Percentiles rank a stretch among this genome's conserved stretches.
Evolutionary conservation across 2,113 vertebrate genomes (phyloP).

Genomic region (Pterophyllum scalare): DNA sequence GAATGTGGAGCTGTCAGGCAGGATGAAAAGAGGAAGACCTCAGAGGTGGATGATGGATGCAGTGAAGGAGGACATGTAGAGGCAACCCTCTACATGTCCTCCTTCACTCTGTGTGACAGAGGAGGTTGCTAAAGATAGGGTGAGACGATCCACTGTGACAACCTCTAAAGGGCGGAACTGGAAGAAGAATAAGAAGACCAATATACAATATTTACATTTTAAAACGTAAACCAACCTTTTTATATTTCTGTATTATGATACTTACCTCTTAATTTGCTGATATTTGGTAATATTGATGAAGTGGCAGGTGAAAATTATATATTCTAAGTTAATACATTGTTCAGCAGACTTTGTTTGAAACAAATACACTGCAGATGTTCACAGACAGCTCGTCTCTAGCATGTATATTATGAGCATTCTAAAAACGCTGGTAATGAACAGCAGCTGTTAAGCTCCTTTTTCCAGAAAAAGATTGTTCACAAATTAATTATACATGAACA

Average conservation of each 20-base stretch:
- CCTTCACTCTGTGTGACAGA: background rate
- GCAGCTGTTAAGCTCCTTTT: background rate
- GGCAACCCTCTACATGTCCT: too few species aligned
- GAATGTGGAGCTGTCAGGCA: background rate
- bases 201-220: background rate
- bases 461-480: background rate
- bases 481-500: slow-evolving; percentile 16
- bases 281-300: background rate
- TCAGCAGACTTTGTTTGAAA: background rate
- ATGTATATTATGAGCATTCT: background rate
- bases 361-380: background rate
- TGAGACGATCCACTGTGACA: background rate
- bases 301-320: background rate
- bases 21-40: background rate
- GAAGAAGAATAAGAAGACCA: background rate
- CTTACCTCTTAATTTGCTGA: background rate
- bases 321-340: background rate
- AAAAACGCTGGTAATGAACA: background rate
- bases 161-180: background rate
- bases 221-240: background rate
- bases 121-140: background rate
- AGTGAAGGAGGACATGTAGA: background rate
- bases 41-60: background rate
- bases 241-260: background rate
- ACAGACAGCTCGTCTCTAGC: background rate